phyloP scores from a whole-genome alignment of 2,113 vertebrate species.

The Epinephelus fuscoguttatus region DNA sequence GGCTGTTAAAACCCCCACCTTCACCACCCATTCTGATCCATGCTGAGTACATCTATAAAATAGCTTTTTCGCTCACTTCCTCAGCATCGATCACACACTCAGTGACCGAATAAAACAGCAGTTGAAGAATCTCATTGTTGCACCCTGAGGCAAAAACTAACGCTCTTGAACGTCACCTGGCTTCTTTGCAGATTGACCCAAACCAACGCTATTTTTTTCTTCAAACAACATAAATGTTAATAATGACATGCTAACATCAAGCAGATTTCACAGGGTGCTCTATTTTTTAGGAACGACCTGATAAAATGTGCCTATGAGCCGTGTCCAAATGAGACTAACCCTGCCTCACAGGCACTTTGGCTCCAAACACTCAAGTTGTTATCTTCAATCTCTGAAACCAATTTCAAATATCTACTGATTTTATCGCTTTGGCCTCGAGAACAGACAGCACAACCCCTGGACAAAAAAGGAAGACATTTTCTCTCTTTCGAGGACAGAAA shows the following conservation, averaged over 20 bases:
- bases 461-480: conserved; percentile 12
- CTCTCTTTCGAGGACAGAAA: not conserved
- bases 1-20: conserved; percentile 33
- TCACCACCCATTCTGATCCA: conserved; percentile 1
- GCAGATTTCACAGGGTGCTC: not conserved
- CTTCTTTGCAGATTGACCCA: not conserved
- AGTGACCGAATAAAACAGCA: conserved; percentile 19
- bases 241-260: not conserved
- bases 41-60: conserved; percentile 25
- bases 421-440: not conserved
- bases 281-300: conserved; percentile 3
- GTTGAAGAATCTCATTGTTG: not conserved
- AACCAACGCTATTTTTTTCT: not conserved
- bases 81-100: conserved; percentile 21
- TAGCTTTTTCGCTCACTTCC: conserved; percentile 21
- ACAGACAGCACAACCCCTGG: not conserved
- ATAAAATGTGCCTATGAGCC: not conserved
- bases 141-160: not conserved
- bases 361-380: not conserved
- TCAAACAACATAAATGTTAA: not conserved
- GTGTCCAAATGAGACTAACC: not conserved
- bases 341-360: not conserved
- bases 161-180: not conserved
- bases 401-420: not conserved
- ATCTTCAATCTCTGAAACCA: not conserved